Evolutionary conservation across 1,140 invertebrate genomes (phyloP).

Genomic region (Drosophila ficusphila): DNA sequence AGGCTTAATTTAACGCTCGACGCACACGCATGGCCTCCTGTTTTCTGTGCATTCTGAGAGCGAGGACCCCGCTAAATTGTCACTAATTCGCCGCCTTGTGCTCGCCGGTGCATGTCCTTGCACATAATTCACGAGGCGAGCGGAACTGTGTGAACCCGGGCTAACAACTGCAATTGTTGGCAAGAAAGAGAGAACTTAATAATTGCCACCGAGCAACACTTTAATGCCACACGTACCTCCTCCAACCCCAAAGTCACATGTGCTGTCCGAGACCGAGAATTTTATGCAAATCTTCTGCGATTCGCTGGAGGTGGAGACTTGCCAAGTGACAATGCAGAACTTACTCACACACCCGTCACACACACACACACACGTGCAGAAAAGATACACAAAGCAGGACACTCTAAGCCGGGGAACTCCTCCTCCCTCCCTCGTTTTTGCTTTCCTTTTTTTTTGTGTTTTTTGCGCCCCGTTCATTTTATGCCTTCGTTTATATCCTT

Average conservation of each 20-base stretch:
- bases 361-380: slow-evolving; percentile 10
- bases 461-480: slow-evolving; percentile 39
- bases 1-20: slow-evolving; percentile 73
- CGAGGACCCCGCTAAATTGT: slow-evolving; percentile 63
- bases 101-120: slow-evolving; percentile 57
- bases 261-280: slow-evolving; percentile 34
- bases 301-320: slow-evolving; percentile 32
- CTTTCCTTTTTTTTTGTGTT: slow-evolving; percentile 27
- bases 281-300: slow-evolving; percentile 65
- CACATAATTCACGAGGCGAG: slow-evolving; percentile 54
- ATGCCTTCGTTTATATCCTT: slow-evolving; percentile 35
- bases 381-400: slow-evolving; percentile 33
- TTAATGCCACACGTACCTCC: slow-evolving; percentile 27
- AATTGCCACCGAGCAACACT: slow-evolving; percentile 52
- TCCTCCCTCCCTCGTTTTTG: slow-evolving; percentile 33
- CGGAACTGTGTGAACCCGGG: slow-evolving; percentile 9
- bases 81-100: slow-evolving; percentile 76
- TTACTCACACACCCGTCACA: slow-evolving; percentile 18
- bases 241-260: slow-evolving; percentile 18
- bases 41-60: background rate
- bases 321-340: slow-evolving; percentile 50
- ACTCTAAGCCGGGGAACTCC: slow-evolving; percentile 28
- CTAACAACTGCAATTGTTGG: slow-evolving; percentile 66
- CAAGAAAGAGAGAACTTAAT: slow-evolving; percentile 50
- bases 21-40: slow-evolving; percentile 58